Evolutionary conservation across 2,797 vertebrate species (phyloP), one percentile per base, ranked within the genome.

Genomic region (Enteromius fasciolatus): DNA sequence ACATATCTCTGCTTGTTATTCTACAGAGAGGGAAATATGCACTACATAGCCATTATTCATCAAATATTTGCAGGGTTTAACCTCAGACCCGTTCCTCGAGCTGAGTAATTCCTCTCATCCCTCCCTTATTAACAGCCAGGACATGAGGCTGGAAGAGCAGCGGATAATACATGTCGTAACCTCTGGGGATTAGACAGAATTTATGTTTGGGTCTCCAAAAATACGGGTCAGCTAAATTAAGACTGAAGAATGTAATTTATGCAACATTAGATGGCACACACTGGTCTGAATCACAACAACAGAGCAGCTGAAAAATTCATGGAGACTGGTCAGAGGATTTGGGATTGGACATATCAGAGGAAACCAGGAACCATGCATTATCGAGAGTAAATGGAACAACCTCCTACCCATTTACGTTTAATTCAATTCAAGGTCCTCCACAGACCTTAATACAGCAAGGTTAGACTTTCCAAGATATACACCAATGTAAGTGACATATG

Each of bases 1-100:
- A 83, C 76, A 85, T 28, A 36, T 41, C 57, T 50, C n/a, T 44
- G 76, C 33, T 66, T 79, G 25, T 83, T 83, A 44, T 75, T 67
- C n/a, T 48, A 33, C 12, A 50, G 10, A 57, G 17, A 59, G 48
- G 17, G 15, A 74, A 80, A 68, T 12, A 46, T 20, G 7, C 12
- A 46, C 76, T 36, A 36, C 63, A 52, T 61, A 28, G n/a, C 3
- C 44, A 23, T 52, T 41, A 17, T 73, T 52, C 25, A 31, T 77
- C 41, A 76, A 57, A 85, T 64, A 76, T 63, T 76, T 78, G 54
- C 48, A 25, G 17, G 23, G 44, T 52, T 80, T 80, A 59, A 59
- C 70, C 15, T 57, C 28, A 14, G 74, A 23, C 63, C 78, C 61
- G n/a, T 59, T 61, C n/a, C 76, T 31, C 20, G 12, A 70, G 31